Evolutionary conservation across 2,797 vertebrate species (phyloP).

Genomic region (Acestrorhynchus altus): DNA sequence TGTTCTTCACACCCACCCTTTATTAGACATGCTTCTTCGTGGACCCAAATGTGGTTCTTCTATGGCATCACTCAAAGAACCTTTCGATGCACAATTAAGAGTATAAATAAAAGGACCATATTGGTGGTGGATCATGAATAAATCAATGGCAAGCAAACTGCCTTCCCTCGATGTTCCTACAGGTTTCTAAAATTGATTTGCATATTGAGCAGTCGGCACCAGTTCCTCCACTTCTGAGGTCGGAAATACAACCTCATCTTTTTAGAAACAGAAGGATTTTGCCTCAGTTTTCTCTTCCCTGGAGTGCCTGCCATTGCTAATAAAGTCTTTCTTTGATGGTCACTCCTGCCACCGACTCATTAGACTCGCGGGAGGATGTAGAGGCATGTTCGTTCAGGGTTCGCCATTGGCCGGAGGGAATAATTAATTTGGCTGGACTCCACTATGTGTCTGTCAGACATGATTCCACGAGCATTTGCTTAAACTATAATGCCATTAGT

Average conservation of each 20-base stretch:
- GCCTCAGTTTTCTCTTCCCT: conserved; percentile 32
- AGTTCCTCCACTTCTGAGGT: conserved; percentile 19
- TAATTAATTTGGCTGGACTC: conserved; percentile 61
- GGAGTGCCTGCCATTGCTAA: conserved; percentile 46
- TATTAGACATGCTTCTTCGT: too few species aligned
- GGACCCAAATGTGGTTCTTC: too few species aligned
- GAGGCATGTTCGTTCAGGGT: conserved; percentile 38
- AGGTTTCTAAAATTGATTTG: neutral
- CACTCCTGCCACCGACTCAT: conserved; percentile 40
- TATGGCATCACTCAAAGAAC: too few species aligned
- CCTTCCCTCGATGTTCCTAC: neutral
- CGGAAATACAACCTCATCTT: conserved; percentile 31
- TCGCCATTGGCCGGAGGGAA: conserved; percentile 48
- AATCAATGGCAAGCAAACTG: neutral
- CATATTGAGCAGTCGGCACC: conserved; percentile 14
- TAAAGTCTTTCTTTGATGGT: conserved; percentile 53
- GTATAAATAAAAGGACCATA: too few species aligned
- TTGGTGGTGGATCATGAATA: neutral
- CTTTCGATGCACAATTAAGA: too few species aligned
- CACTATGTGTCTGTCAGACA: conserved; percentile 55
- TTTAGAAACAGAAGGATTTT: conserved; percentile 37
- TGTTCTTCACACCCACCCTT: too few species aligned
- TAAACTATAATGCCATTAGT: conserved; percentile 57
- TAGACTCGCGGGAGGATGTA: conserved; percentile 37
- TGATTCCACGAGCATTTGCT: conserved; percentile 53